Evolutionary conservation across 2,888 invertebrate genomes (phyloP), one percentile per base, ranked within the genome.

Genomic region (Pseudococcus viburni): DNA sequence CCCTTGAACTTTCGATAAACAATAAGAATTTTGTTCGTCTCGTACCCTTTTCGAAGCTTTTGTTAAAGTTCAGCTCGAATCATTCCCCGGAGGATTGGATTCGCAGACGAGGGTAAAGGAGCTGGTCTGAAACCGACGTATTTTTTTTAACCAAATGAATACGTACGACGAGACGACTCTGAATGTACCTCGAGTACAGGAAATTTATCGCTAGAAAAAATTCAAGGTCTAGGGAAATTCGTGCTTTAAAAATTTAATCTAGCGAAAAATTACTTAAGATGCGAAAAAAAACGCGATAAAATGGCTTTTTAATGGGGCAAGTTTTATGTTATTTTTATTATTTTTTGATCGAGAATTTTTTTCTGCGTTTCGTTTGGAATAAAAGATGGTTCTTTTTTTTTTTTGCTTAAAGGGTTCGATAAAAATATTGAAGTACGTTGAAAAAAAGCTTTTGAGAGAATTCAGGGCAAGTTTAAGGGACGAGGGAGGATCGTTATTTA

Each of bases 1-100:
- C 73, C 73, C 33, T 26, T 73, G 73, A 73, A 73, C 73, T 73
- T 73, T 73, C 73, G 73, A 33, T 73, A 73, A 73, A 33, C 73
- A 33, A 33, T 73, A 12, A 17, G 33, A 15, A 73, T 73, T 73
- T 73, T 33, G n/a, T 73, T 33, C 17, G 33, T 39, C 33, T 15
- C 17, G 33, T 39, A 33, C 33, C 73, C 73, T 39, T 73, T 73
- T 51, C 12, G 8, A 73, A 73, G 73, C 73, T 73, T 73, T 73
- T 73, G 26, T 73, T 26, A 33, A 73, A 73, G 73, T 73, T 73
- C 73, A 73, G 33, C 6, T 39, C 33, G 33, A 73, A 73, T 26
- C 26, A 73, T 73, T 73, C 73, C 33, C 73, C 33, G 0, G 73
- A 15, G 73, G 33, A 17, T 33, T 17, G 15, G 12, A 73, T 73